Percentiles rank a stretch among this genome's conserved stretches.
These are phyloP conservation scores for Baccha elongata DNA, from an alignment of 2,888 invertebrate species.

Conservation along the genomic window DNA sequence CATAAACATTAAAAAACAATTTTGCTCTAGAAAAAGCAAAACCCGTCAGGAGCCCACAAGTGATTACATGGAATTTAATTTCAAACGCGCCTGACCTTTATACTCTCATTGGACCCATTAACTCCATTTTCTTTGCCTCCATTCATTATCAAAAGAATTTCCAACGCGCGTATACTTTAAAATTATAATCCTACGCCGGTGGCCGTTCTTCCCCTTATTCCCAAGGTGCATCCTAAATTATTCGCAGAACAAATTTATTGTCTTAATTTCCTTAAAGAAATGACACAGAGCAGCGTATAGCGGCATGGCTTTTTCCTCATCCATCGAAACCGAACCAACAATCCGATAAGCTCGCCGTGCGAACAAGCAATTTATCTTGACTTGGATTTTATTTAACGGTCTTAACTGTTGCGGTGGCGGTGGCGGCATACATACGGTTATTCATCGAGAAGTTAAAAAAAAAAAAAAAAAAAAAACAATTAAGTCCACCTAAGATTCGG, in stretches of 20 bases:
- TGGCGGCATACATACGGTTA: background rate
- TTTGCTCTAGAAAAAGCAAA: slow-evolving; percentile 11
- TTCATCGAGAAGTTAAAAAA: slow-evolving; percentile 3
- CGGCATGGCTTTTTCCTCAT: slow-evolving; percentile 37
- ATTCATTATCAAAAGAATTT: slow-evolving; percentile 58
- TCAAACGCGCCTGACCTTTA: slow-evolving; percentile 38
- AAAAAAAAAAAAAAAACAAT: slow-evolving; percentile 19
- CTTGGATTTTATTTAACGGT: slow-evolving; percentile 40
- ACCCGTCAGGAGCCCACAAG: background rate
- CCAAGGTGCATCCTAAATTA: slow-evolving; percentile 48
- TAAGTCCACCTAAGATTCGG: slow-evolving; percentile 56
- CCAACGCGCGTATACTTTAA: slow-evolving; percentile 17
- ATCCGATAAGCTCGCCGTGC: slow-evolving; percentile 62
- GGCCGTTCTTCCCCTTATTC: background rate
- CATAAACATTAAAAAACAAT: background rate
- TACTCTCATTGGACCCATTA: slow-evolving; percentile 40
- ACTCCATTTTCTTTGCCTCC: slow-evolving; percentile 7
- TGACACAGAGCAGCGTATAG: slow-evolving; percentile 38
- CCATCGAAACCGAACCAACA: slow-evolving; percentile 34
- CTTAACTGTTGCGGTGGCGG: background rate
- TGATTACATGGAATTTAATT: slow-evolving; percentile 10
- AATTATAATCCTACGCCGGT: background rate
- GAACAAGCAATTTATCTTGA: slow-evolving; percentile 68
- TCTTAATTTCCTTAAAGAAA: slow-evolving; percentile 69
- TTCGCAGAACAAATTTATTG: slow-evolving; percentile 59